Percentiles rank a stretch among this genome's conserved stretches.
Evolutionary conservation across 2,113 vertebrate genomes (phyloP).

Genomic region (Gavialis gangeticus): DNA sequence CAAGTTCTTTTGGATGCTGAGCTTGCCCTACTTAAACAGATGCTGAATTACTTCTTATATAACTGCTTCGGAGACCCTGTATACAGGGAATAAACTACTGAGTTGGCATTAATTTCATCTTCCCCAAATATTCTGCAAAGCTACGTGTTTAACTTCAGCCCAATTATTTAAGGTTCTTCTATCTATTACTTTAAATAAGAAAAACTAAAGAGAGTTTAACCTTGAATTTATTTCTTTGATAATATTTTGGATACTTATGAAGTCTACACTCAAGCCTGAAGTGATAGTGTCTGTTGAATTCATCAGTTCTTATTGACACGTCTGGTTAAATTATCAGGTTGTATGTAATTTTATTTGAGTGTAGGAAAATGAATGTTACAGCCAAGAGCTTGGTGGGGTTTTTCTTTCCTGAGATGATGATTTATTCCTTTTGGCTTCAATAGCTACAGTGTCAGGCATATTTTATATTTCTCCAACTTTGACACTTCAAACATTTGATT

Average conservation of each 20-base stretch:
- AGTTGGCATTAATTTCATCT: conserved; percentile 62
- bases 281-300: conserved; percentile 75
- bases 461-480: conserved; percentile 79
- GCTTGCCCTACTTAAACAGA: conserved; percentile 43
- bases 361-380: conserved; percentile 79
- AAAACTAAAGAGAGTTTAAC: conserved; percentile 32
- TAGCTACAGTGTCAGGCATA: conserved; percentile 76
- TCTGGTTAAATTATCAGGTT: conserved; percentile 83
- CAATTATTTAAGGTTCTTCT: neutral
- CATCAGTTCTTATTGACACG: conserved; percentile 80
- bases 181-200: conserved; percentile 46
- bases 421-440: conserved; percentile 81
- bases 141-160: conserved; percentile 44
- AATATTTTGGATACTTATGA: conserved; percentile 63
- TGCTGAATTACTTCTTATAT: conserved; percentile 34
- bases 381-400: conserved; percentile 80
- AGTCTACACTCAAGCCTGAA: conserved; percentile 44
- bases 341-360: conserved; percentile 79
- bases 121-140: conserved; percentile 25
- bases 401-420: conserved; percentile 79
- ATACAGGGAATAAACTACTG: conserved; percentile 40
- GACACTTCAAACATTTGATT: conserved; percentile 82
- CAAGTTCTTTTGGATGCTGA: conserved; percentile 50
- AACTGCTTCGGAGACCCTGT: conserved; percentile 25
- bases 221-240: conserved; percentile 63